phyloP scores from a whole-genome alignment of 2,113 vertebrate genomes.

The Sterrhoptilus dennistouni region DNA sequence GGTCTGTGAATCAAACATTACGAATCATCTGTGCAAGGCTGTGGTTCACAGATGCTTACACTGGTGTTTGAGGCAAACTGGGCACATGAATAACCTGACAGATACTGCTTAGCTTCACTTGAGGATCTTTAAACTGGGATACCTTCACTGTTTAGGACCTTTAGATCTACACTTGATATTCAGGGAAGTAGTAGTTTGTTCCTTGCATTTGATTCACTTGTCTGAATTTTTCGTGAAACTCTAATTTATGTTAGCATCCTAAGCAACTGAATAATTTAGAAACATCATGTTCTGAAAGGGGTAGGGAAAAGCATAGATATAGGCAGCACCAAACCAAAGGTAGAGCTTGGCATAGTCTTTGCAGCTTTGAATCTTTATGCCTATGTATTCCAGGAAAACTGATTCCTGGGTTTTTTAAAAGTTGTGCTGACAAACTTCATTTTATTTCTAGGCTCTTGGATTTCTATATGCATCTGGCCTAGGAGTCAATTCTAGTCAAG shows the following conservation, averaged over 20 bases:
- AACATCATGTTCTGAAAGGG: neutral
- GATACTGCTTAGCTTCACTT: neutral
- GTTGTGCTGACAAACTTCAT: neutral
- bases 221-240: neutral
- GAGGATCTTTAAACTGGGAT: neutral
- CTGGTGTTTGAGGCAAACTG: neutral
- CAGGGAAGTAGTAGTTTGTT: neutral
- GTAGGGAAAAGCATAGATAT: neutral
- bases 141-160: neutral
- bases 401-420: neutral
- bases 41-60: neutral
- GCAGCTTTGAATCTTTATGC: neutral
- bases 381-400: neutral
- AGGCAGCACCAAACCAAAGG: neutral
- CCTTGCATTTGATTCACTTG: fast-evolving
- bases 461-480: conserved; percentile 96
- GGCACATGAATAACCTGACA: neutral
- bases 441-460: conserved; percentile 86
- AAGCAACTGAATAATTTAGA: neutral
- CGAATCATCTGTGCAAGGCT: fast-evolving
- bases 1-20: neutral
- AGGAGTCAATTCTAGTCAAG: conserved; percentile 96
- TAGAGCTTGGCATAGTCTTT: neutral
- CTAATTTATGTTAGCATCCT: neutral
- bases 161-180: neutral